Evolutionary conservation across 2,797 vertebrate genomes (phyloP), one percentile per base, ranked within the genome.

Genomic region (Channallabes apus): DNA sequence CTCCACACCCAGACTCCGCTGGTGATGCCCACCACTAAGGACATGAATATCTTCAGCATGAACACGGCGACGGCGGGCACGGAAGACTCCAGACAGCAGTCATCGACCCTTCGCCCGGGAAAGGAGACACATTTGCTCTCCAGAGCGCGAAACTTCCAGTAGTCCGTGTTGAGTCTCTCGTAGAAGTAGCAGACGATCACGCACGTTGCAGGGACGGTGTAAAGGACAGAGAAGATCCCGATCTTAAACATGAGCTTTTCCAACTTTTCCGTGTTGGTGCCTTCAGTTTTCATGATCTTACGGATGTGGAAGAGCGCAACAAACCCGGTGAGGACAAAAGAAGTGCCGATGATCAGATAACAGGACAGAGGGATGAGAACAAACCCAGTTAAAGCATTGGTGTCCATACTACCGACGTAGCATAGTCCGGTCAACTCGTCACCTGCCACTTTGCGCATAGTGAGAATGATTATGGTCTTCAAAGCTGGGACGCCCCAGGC

Each of bases 201-300:
- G 0, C 95, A 96, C 15, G 96, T 96, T 85, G 96, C 96, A 0
- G 96, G 96, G 80, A 97, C 96, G 0, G 96, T 97, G 89, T 97
- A 96, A 62, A 97, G 96, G 83, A 97, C 95, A 41, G 96, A 97
- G 89, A 97, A 97, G 87, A 96, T 95, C 0, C 96, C 96, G 0
- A 97, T 97, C 90, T 96, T 96, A 76, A 97, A 95, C 96, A 97
- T 97, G 67, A 97, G 93, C 90, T 96, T 96, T 91, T 97, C 96
- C 89, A 97, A 93, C 90, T 97, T 97, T 92, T 97, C 96, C 0
- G 96, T 97, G 88, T 97, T 96, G 88, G 96, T 96, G 91, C 96
- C 96, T 0, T 96, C 96, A 0, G 96, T 97, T 92, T 97, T 97
- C 96, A 97, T 97, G 86, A 97, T 94, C 92, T 95, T 96, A 22